Evolutionary conservation across 2,797 vertebrate genomes (phyloP).

Genomic region (Pantherophis alleghaniensis): DNA sequence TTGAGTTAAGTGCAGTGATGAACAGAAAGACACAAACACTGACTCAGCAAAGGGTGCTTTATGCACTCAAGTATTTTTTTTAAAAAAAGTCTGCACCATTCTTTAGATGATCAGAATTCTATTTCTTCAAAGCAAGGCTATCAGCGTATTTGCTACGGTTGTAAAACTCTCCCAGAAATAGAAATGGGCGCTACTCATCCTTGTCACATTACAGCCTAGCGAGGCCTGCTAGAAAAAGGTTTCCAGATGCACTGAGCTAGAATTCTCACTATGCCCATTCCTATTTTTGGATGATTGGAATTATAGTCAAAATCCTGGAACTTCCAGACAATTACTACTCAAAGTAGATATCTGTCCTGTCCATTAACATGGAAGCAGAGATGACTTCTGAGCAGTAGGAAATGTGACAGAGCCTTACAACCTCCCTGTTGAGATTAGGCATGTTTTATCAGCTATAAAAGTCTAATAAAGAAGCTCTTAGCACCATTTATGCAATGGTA

Average conservation of each 20-base stretch:
- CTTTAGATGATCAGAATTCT: not conserved
- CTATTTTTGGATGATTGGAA: not conserved
- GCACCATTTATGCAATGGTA: conserved; percentile 58
- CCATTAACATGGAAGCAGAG: conserved; percentile 29
- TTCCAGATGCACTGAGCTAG: not conserved
- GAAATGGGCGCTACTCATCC: not conserved
- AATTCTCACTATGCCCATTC: not conserved
- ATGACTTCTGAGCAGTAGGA: not conserved
- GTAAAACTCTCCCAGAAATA: not conserved
- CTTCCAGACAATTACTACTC: not conserved
- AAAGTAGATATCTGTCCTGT: not conserved
- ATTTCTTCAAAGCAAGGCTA: not conserved
- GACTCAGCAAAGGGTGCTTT: not conserved
- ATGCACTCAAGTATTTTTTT: not conserved
- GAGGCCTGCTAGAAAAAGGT: not conserved
- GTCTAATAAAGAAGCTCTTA: conserved; percentile 62
- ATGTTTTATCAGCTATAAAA: conserved; percentile 62
- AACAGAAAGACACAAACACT: not conserved
- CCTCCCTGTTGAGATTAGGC: conserved; percentile 36
- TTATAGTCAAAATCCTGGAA: not conserved
- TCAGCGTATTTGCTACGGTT: not conserved
- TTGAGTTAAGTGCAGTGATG: not conserved
- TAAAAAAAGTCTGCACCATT: not conserved
- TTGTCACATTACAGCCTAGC: not conserved
- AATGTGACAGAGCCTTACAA: conserved; percentile 26